A percentile compares a stretch with the other conserved stretches of the same genome.
Evolutionary conservation across 2,888 invertebrate genomes (phyloP).

Genomic region (Rhingia rostrata): DNA sequence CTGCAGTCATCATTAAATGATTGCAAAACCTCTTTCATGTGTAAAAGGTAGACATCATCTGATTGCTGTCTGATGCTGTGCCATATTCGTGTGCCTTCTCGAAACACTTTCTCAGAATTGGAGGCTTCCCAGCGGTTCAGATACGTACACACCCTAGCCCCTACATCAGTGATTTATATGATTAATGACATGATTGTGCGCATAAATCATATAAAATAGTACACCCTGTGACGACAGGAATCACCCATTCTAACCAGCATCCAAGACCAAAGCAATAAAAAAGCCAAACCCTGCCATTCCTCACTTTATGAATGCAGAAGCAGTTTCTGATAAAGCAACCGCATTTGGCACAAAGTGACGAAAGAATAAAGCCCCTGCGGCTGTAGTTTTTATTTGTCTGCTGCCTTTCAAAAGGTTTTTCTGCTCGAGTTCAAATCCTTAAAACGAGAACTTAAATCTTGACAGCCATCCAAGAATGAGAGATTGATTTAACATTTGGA

Average conservation of each 20-base stretch:
- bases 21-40: too few relatives aligned
- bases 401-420: constrained; percentile 14
- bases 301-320: constrained; percentile 20
- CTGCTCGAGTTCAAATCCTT: constrained; percentile 16
- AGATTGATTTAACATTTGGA: constrained; percentile 42
- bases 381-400: constrained; percentile 20
- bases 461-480: constrained; percentile 25
- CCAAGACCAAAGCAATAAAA: neutral
- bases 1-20: too few relatives aligned
- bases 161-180: constrained; percentile 47
- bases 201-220: constrained; percentile 46
- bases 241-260: neutral
- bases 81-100: constrained; percentile 17
- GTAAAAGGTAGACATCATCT: too few relatives aligned
- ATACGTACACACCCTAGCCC: constrained; percentile 6
- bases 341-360: constrained; percentile 9
- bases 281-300: constrained; percentile 10
- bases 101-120: neutral
- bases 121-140: constrained; percentile 24
- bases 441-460: constrained; percentile 20
- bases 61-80: too few relatives aligned
- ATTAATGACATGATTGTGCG: constrained; percentile 48
- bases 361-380: constrained; percentile 14
- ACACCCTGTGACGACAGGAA: neutral
- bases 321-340: neutral